Conservation (phyloP, 64 coral and sea anemone species). For the Montipora sp. region DNA sequence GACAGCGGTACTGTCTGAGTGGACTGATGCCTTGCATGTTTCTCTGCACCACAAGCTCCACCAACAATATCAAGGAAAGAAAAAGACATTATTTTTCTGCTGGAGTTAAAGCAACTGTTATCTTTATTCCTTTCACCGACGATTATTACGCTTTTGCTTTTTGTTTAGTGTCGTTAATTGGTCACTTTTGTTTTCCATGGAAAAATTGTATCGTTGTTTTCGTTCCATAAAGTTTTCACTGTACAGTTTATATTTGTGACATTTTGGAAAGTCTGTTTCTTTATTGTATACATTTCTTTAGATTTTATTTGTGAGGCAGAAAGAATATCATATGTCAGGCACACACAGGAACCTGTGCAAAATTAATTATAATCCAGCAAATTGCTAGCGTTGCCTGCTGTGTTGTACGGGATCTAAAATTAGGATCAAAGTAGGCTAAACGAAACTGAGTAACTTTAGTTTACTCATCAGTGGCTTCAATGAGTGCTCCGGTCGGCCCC, state of each 20-base stretch:
- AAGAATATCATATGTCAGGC: neutral
- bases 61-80: neutral
- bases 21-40: neutral
- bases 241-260: neutral
- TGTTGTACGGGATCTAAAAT: no score
- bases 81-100: neutral
- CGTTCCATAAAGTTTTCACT: neutral
- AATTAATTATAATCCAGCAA: no score
- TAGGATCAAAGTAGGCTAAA: no score
- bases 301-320: neutral
- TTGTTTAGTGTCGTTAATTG: no score
- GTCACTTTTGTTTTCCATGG: neutral
- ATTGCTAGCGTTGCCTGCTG: no score
- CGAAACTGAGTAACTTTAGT: no score
- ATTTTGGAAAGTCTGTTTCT: neutral
- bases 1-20: neutral
- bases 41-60: neutral
- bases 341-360: no score
- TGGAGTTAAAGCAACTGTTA: neutral
- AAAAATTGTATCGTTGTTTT: neutral
- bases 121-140: no score
- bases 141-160: neutral
- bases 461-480: no score
- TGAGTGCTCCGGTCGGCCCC: no score
- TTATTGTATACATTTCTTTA: neutral